These are phyloP conservation scores for Microplitis mediator DNA, from an alignment of 1,140 invertebrate species.

Conservation along the genomic window DNA sequence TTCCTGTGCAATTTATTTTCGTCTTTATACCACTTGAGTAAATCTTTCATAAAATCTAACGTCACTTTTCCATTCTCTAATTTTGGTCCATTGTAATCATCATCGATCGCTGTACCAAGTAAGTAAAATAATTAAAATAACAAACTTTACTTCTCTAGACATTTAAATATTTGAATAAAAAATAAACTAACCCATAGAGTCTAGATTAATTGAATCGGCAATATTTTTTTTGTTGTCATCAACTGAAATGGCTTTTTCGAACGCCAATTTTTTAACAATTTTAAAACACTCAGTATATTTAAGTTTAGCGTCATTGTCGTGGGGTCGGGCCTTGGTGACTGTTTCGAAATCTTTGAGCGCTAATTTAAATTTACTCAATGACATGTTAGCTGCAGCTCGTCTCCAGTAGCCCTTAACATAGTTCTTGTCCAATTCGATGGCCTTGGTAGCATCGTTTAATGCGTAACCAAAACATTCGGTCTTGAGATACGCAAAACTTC, in stretches of 20 bases:
- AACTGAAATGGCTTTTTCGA: constrained; percentile 96
- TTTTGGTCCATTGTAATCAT: constrained; percentile 90
- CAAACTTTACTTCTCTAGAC: too few species aligned
- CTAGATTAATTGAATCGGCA: constrained; percentile 85
- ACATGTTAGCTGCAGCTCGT: constrained; percentile 95
- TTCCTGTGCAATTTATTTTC: constrained; percentile 95
- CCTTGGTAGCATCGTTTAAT: constrained; percentile 86
- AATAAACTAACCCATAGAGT: constrained; percentile 80
- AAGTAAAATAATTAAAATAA: constrained; percentile 23
- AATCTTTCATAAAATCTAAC: constrained; percentile 79
- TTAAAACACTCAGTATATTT: constrained; percentile 96
- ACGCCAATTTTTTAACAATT: constrained; percentile 92
- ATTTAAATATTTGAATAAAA: constrained; percentile 8
- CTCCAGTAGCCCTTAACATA: constrained; percentile 97
- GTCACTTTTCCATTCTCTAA: constrained; percentile 91
- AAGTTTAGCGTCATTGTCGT: constrained; percentile 91
- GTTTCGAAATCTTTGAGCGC: constrained; percentile 97
- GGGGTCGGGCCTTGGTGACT: constrained; percentile 88
- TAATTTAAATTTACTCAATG: constrained; percentile 95
- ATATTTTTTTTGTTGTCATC: constrained; percentile 88
- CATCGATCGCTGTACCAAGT: constrained; percentile 81
- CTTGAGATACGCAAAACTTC: constrained; percentile 92
- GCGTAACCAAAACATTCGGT: constrained; percentile 94
- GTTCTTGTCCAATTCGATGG: constrained; percentile 85
- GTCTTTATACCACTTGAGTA: constrained; percentile 90